A percentile compares a stretch with the other conserved stretches of the same genome.
These are phyloP conservation scores for Spilarctia lutea DNA, from an alignment of 2,888 invertebrate genomes.

Conservation along the genomic window DNA sequence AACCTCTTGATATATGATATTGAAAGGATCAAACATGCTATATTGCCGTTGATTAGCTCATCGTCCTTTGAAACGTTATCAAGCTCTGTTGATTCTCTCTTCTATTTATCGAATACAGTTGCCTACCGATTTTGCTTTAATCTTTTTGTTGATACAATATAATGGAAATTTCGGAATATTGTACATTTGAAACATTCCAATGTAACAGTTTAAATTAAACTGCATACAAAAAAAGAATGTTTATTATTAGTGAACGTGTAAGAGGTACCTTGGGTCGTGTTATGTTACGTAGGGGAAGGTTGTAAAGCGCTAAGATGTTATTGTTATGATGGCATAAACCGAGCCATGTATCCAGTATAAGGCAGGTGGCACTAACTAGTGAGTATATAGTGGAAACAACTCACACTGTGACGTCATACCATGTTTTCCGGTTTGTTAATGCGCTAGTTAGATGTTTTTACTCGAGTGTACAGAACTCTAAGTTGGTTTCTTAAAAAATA, in stretches of 20 bases:
- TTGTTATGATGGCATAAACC: slow-evolving; percentile 68
- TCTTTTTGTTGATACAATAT: slow-evolving; percentile 69
- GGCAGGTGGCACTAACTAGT: slow-evolving; percentile 71
- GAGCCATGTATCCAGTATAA: slow-evolving; percentile 60
- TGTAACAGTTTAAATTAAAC: slow-evolving; percentile 35
- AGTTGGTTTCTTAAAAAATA: slow-evolving; percentile 15
- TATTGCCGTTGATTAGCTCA: slow-evolving; percentile 71
- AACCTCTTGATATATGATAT: slow-evolving; percentile 55
- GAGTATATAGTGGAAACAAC: slow-evolving; percentile 61
- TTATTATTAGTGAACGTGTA: slow-evolving; percentile 55
- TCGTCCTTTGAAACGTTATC: slow-evolving; percentile 77
- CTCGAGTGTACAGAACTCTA: slow-evolving; percentile 50
- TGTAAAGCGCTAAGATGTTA: slow-evolving; percentile 61
- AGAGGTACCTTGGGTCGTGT: slow-evolving; percentile 50
- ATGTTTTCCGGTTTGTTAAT: slow-evolving; percentile 49
- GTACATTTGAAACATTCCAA: slow-evolving; percentile 21
- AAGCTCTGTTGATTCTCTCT: slow-evolving; percentile 79
- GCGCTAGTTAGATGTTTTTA: slow-evolving; percentile 55
- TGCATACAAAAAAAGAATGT: slow-evolving; percentile 42
- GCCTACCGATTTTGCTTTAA: slow-evolving; percentile 67
- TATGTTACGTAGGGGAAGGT: slow-evolving; percentile 52
- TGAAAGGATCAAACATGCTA: slow-evolving; percentile 71
- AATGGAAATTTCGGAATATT: slow-evolving; percentile 67
- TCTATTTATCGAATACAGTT: slow-evolving; percentile 81
- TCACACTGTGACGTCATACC: slow-evolving; percentile 33